Evolutionary conservation across 2,888 invertebrate species (phyloP).

Genomic region (Aradus depressus): DNA sequence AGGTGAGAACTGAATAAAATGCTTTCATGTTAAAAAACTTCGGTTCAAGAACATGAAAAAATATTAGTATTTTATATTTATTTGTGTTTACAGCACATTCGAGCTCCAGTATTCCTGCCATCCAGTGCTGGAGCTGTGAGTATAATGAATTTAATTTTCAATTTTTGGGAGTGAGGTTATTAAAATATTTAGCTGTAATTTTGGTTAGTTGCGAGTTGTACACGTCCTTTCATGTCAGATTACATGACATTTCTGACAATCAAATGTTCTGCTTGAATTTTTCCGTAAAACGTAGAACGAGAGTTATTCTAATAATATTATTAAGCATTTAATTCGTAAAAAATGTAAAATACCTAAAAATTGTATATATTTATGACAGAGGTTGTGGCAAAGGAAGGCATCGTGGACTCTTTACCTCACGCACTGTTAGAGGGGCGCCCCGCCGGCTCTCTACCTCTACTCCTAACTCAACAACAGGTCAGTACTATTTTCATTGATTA

Average conservation of each 20-base stretch:
- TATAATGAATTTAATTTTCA: no score
- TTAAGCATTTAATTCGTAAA: no score
- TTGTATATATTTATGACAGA: slow-evolving; percentile 16
- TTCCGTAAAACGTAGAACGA: neutral
- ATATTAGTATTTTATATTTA: no score
- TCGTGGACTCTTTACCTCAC: slow-evolving; percentile 36
- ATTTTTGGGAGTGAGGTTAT: no score
- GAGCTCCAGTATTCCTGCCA: slow-evolving; percentile 24
- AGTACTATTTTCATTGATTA: neutral
- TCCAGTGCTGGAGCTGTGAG: slow-evolving; percentile 28
- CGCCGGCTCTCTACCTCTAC: slow-evolving; percentile 34
- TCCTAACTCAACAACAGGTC: slow-evolving; percentile 35
- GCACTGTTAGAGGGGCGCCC: slow-evolving; percentile 35
- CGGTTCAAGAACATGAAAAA: no score
- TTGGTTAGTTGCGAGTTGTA: slow-evolving; percentile 1
- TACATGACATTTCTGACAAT: neutral
- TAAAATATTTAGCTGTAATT: no score
- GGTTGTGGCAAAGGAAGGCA: slow-evolving; percentile 31
- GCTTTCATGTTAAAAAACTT: no score
- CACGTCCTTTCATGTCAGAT: neutral
- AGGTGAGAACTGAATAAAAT: no score
- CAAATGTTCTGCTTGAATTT: no score
- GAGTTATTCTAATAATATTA: no score
- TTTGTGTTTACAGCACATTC: slow-evolving; percentile 16
- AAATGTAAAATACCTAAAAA: no score